phyloP scores from a whole-genome alignment of 2,113 vertebrate genomes.

The Proterorhinus semilunaris region DNA sequence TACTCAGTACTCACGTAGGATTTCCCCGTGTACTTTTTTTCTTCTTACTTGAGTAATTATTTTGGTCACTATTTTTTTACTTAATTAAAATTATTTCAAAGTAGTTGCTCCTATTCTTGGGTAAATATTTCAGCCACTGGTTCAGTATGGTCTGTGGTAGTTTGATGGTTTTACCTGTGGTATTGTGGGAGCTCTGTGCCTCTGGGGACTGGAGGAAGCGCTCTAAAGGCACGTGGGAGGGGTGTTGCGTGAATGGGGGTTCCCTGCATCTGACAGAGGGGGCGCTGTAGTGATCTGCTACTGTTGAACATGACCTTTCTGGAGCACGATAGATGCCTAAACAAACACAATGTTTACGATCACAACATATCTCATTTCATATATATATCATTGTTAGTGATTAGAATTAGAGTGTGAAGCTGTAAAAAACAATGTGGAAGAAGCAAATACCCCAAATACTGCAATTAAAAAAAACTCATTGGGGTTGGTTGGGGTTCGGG shows the following conservation, averaged over 20 bases:
- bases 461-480: no score
- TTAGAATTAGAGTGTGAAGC: not conserved
- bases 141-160: not conserved
- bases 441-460: no score
- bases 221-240: conserved; percentile 87
- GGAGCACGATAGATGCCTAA: conserved; percentile 72
- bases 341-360: conserved; percentile 4
- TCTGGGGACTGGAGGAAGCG: conserved; percentile 89
- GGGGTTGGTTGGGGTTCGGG: no score
- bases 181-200: conserved; percentile 61
- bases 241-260: conserved; percentile 79
- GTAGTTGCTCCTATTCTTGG: no score
- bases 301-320: conserved; percentile 62
- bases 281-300: conserved; percentile 69
- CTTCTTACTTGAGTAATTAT: no score
- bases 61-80: no score
- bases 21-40: no score
- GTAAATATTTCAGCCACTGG: not conserved
- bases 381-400: not conserved
- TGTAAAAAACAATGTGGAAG: no score
- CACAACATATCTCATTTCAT: not conserved
- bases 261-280: conserved; percentile 82
- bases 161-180: conserved; percentile 72
- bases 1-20: no score
- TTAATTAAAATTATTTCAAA: no score